Evolutionary conservation across 2,113 vertebrate species (phyloP).

Genomic region (Dipodomys spectabilis): DNA sequence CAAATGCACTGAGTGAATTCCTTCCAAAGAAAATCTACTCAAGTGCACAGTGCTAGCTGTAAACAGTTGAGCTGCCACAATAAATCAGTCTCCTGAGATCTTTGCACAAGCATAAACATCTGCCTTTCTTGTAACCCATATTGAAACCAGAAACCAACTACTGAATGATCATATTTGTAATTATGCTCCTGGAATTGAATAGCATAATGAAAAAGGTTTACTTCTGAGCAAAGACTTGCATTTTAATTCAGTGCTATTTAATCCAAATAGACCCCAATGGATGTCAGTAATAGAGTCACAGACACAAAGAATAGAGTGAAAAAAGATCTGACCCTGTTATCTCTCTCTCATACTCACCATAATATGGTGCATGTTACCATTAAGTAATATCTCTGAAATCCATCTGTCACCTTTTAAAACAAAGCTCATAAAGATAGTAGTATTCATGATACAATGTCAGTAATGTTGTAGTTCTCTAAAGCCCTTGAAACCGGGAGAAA

Average conservation of each 20-base stretch:
- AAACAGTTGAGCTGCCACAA: constrained; percentile 63
- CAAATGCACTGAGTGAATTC: constrained; percentile 58
- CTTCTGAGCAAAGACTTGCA: constrained; percentile 21
- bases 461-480: constrained; percentile 24
- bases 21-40: constrained; percentile 58
- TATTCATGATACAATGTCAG: not conserved
- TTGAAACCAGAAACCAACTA: constrained; percentile 60
- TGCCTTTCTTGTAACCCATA: constrained; percentile 48
- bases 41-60: constrained; percentile 40
- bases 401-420: not conserved
- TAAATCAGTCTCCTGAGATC: constrained; percentile 54
- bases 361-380: not conserved
- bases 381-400: constrained; percentile 1
- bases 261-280: not conserved
- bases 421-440: not conserved
- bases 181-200: constrained; percentile 56
- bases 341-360: not conserved
- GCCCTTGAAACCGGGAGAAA: constrained; percentile 41
- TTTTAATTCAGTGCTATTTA: constrained; percentile 56
- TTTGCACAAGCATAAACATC: not conserved
- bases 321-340: not conserved
- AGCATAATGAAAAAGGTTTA: constrained; percentile 42
- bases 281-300: not conserved
- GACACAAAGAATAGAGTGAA: not conserved
- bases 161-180: constrained; percentile 68